Percentiles rank a stretch among this genome's conserved stretches.
Conservation (phyloP, 2,888 invertebrate species). For the Meghimatium bilineatum region DNA sequence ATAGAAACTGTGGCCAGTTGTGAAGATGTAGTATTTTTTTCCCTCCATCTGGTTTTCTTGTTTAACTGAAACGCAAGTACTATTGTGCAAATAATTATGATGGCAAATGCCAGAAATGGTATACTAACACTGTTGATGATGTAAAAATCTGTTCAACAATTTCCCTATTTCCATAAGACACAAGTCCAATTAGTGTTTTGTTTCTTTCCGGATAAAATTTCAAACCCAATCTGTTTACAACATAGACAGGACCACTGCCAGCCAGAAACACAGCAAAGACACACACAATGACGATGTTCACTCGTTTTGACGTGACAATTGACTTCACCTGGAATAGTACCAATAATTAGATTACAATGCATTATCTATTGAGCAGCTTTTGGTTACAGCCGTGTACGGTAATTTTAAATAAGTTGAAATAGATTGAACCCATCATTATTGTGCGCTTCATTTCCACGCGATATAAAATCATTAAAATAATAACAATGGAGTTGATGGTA, state of each 20-base stretch:
- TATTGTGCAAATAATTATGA: background rate
- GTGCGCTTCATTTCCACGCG: no score
- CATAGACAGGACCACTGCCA: background rate
- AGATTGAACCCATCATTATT: no score
- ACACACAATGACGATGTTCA: background rate
- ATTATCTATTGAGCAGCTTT: no score
- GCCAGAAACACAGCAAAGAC: background rate
- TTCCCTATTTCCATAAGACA: background rate
- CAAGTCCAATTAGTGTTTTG: background rate
- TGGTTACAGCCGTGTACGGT: no score
- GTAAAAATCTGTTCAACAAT: background rate
- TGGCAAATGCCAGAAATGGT: background rate
- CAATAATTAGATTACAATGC: no score
- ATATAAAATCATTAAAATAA: no score
- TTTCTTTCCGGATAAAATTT: slow-evolving; percentile 14
- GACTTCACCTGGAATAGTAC: background rate
- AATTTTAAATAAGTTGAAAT: no score
- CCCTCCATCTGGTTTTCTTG: slow-evolving; percentile 3
- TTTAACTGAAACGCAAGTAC: background rate
- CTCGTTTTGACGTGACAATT: background rate
- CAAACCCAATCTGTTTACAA: background rate
- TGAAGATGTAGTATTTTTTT: background rate
- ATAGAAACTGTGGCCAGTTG: background rate
- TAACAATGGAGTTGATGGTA: no score
- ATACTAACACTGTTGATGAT: background rate